Conservation (phyloP, 2,888 invertebrate genomes). For the Limulus polyphemus region DNA sequence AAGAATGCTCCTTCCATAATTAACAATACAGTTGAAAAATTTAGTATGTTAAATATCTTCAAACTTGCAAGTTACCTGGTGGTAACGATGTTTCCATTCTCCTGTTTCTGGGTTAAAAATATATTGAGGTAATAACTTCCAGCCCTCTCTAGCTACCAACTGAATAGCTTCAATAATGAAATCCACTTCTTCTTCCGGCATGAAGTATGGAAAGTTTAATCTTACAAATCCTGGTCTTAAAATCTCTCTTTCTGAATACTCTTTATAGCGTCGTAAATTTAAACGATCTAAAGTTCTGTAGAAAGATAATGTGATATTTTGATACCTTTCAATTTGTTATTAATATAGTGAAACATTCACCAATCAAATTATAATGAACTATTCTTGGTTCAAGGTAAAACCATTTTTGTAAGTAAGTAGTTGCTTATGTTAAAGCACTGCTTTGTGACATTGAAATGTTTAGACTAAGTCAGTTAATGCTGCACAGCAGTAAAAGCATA, state of each 20-base stretch:
- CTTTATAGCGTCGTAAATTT: constrained; percentile 41
- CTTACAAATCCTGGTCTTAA: constrained; percentile 74
- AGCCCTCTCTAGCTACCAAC: constrained; percentile 73
- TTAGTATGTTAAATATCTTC: neutral
- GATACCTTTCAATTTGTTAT: no score
- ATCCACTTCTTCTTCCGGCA: constrained; percentile 61
- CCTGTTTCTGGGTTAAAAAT: constrained; percentile 74
- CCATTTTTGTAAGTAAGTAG: no score
- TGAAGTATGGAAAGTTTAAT: constrained; percentile 72
- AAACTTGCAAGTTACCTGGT: constrained; percentile 41
- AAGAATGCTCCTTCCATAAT: no score
- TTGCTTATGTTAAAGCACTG: no score
- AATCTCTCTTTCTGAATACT: constrained; percentile 50
- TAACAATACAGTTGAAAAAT: no score
- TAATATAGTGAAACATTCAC: no score
- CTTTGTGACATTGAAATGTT: no score
- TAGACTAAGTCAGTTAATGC: no score
- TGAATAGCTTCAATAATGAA: constrained; percentile 70
- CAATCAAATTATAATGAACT: no score
- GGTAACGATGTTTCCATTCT: constrained; percentile 74
- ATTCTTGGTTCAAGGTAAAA: no score
- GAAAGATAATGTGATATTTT: constrained; percentile 7
- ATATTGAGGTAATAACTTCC: constrained; percentile 78
- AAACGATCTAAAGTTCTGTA: constrained; percentile 43
- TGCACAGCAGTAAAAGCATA: no score